Evolutionary conservation across 2,797 vertebrate species (phyloP), one percentile per base, ranked within the genome.

Genomic region (Nannoperca australis): DNA sequence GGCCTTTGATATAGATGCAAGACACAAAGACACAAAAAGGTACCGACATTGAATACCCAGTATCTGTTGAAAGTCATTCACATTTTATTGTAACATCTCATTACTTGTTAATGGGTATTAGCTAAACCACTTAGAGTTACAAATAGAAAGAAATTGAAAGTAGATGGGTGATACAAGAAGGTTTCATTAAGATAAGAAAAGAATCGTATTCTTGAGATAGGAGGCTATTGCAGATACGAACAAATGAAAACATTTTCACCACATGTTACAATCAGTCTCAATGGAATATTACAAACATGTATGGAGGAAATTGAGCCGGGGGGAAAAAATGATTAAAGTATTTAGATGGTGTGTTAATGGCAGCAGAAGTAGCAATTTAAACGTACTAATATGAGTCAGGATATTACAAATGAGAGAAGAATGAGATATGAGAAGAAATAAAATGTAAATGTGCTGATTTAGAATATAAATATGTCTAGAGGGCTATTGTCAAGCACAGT

Each of bases 1-100:
- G 78, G 7, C 81, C 90, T 93, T 78, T 50, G 15, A 60, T 7
- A 12, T 42, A 58, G 20, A 78, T 42, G 82, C 0, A n/a, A 62
- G 3, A 70, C 32, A 54, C 4, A 27, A 60, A 27, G 24, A 27
- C 24, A 27, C 58, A 0, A 53, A 10, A 42, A 24, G 32, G 5
- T 4, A 32, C 15, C 7, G 38, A 10, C 11, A 38, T 2, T 54
- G 3, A 2, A 5, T 47, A 44, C 2, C 32, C 5, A 13, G 49
- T 24, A 18, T 30, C 9, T 45, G 24, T 49, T 27, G 0, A 47
- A 24, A 17, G 7, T 4, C 6, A 30, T 3, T 50, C 17, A 42
- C 9, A 55, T 61, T 27, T 34, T 34, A 44, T 32, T 34, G n/a
- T 22, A 15, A 44, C 14, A 17, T 24, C 22, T 30, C 0, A 67